Evolutionary conservation across 2,797 vertebrate species (phyloP).

Genomic region (Megaceryle alcyon): DNA sequence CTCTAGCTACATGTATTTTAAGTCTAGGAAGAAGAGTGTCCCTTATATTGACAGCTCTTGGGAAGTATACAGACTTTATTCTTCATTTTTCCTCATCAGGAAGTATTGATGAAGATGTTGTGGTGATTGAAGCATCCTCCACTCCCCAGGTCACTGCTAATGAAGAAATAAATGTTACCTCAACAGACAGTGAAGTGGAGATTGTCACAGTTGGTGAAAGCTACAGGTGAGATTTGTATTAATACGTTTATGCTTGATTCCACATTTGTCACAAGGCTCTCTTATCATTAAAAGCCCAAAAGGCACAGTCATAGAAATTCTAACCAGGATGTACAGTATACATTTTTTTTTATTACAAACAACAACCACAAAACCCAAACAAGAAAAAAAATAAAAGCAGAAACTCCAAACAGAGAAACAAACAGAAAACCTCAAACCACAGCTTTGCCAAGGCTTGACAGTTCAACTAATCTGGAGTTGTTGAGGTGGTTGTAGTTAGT

Average conservation of each 20-base stretch:
- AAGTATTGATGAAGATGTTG: constrained; percentile 95
- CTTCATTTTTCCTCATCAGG: constrained; percentile 76
- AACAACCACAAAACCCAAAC: neutral
- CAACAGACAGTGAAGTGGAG: constrained; percentile 98
- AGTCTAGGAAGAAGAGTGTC: neutral
- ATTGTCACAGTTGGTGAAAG: constrained; percentile 97
- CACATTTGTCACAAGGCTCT: neutral
- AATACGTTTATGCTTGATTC: neutral
- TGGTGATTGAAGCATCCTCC: constrained; percentile 96
- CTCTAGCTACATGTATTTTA: neutral
- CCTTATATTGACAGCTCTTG: neutral
- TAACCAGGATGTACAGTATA: neutral
- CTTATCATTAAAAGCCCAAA: neutral
- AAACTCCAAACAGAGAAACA: neutral
- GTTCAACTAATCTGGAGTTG: neutral
- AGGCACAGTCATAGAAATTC: neutral
- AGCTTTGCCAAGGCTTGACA: neutral
- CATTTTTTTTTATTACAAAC: neutral
- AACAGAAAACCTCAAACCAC: neutral
- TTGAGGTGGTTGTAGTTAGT: neutral
- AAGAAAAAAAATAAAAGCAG: neutral
- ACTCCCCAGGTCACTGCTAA: constrained; percentile 92
- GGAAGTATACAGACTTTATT: neutral
- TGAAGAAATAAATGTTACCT: constrained; percentile 99
- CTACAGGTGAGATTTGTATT: constrained; percentile 85